Base-by-base conservation (phyloP, 2,797 vertebrate species). In the Labeo calbasu region DNA sequence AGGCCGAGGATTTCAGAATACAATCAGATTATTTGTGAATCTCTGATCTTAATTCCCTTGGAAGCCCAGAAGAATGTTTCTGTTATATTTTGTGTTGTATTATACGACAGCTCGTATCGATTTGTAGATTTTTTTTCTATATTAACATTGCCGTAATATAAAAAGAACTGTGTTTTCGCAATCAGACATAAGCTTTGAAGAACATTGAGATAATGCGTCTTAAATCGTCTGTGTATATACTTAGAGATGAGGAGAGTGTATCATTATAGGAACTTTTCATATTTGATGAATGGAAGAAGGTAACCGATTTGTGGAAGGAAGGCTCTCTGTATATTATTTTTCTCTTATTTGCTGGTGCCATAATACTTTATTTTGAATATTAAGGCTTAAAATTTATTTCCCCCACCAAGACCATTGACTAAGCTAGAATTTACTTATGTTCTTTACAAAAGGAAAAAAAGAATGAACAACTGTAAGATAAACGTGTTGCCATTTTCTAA, bases 311-410 rank as follows among this genome's bases (percentile, higher is more conserved):
- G 19, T 84, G 72, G 72, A 78, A 69, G 68, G 57, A 77, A 65
- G 76, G 46, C 63, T 86, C 69, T 86, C 46, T 79, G 51, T 63
- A 53, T 81, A 78, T 43, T 25, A 25, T 0, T 59, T 84, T 77
- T 5, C 70, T 13, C 40, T 89, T 90, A 83, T 88, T 77, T 84
- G 78, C 86, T 85, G 51, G 87, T 91, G 89, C 88, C 89, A 86
- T 88, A 87, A 80, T 75, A 86, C 79, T 88, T 76, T 85, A 87
- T 65, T 61, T 88, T 61, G 57, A 81, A 55, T 81, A 53, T 82
- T 83, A 55, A 79, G 53, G 23, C 84, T 68, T 65, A n/a, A 32
- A 32, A 55, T 66, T 76, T 66, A 10, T 66, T 66, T 5, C 21
- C 17, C 17, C 19, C 21, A 53, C 7, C 66, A 68, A 81, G 78